A percentile compares a stretch with the other conserved stretches of the same genome.
phyloP scores from a whole-genome alignment of 2,888 invertebrate genomes.

The Stenotaenia linearis region DNA sequence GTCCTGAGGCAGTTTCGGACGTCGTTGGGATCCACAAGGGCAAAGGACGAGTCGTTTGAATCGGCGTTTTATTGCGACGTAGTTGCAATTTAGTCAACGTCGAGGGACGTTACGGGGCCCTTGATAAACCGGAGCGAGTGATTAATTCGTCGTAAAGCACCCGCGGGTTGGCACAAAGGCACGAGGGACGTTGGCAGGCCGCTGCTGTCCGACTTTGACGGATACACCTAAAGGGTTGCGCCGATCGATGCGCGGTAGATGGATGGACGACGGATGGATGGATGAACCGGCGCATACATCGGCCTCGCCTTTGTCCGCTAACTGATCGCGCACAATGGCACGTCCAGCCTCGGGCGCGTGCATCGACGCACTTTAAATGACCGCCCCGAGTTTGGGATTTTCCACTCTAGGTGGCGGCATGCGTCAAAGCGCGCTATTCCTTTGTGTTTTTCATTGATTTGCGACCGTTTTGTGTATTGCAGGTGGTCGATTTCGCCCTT shows the following conservation, averaged over 20 bases:
- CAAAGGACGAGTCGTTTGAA: background rate
- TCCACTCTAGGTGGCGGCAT: background rate
- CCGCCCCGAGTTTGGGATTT: background rate
- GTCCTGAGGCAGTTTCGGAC: background rate
- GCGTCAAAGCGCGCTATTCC: background rate
- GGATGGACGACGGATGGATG: too few relatives aligned
- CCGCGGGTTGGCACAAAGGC: background rate
- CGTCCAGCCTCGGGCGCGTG: background rate
- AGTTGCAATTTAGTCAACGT: background rate
- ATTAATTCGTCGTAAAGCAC: slow-evolving; percentile 1
- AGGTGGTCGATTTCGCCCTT: slow-evolving; percentile 74
- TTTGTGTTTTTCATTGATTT: background rate
- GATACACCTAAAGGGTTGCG: background rate
- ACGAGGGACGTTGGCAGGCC: background rate
- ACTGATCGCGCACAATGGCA: background rate
- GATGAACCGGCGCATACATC: background rate
- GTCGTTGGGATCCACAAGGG: background rate
- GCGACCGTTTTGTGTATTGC: too few relatives aligned
- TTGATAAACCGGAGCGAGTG: background rate
- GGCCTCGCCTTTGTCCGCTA: background rate
- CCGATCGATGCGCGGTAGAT: background rate
- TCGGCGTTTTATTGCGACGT: background rate
- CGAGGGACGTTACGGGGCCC: background rate
- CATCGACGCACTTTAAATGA: too few relatives aligned
- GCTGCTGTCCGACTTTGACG: background rate